These are phyloP conservation scores for Heterodera schachtii DNA, from an alignment of 1,140 invertebrate species.

Conservation along the genomic window DNA sequence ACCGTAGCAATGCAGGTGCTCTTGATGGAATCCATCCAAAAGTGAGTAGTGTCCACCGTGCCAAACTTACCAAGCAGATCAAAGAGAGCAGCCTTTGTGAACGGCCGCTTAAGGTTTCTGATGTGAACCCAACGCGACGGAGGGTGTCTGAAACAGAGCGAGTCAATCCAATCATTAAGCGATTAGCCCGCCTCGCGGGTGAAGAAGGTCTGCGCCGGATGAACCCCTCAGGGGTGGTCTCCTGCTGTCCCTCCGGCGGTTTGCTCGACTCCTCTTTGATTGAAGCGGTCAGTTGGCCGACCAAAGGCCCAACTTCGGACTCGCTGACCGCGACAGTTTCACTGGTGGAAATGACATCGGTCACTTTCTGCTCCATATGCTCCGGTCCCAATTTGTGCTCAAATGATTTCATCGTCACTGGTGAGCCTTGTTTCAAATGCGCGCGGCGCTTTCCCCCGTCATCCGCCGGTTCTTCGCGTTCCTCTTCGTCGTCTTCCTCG, in stretches of 20 bases:
- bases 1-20: conserved; percentile 58
- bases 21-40: conserved; percentile 59
- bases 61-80: conserved; percentile 46
- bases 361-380: background rate
- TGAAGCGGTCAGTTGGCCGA: conserved; percentile 7
- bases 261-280: conserved; percentile 29
- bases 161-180: background rate
- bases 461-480: conserved; percentile 25
- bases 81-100: conserved; percentile 40
- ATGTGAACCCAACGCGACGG: conserved; percentile 43
- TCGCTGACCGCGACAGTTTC: conserved; percentile 15
- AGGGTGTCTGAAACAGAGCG: conserved; percentile 38
- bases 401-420: background rate
- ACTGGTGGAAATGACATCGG: background rate
- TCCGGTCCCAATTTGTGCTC: background rate
- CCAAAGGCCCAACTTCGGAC: background rate
- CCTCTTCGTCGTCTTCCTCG: conserved; percentile 20
- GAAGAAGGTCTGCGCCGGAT: conserved; percentile 30
- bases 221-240: conserved; percentile 33
- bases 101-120: conserved; percentile 52
- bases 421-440: background rate
- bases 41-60: conserved; percentile 37
- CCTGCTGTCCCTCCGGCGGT: conserved; percentile 13
- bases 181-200: conserved; percentile 34
- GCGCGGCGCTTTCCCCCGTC: conserved; percentile 24